Evolutionary conservation across 2,888 invertebrate species (phyloP), one percentile per base, ranked within the genome.

Genomic region (Synergus umbraculus): DNA sequence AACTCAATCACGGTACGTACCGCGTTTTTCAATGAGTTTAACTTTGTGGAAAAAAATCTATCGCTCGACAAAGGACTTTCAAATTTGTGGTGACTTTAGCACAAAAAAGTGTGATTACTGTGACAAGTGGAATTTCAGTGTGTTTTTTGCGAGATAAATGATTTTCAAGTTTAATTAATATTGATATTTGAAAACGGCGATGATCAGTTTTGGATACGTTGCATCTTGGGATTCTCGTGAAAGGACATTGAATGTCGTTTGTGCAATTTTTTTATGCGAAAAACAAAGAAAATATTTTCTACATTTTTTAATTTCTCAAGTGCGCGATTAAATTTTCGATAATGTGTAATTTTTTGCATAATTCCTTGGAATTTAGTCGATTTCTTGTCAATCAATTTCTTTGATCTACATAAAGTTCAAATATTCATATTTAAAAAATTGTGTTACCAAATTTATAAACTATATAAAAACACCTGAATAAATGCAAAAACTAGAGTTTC

Each of bases 1-100:
- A 86, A 86, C 87, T 87, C 88, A 86, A 87, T 84, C 85, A 91
- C 88, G 92, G 92, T 92, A 91, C 86, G 91, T 91, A 91, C 64
- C 69, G 58, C 29, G 54, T 63, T 66, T 77, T 73, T 81, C 69
- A 78, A 81, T 58, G 15, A 46, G 15, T 73, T 73, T 46, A 12
- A 66, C n/a, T 66, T 43, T 67, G 49, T 49, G 49, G n/a, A 15
- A 60, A 4, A 60, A 60, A 60, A 29, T 49, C 0, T 69, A 37
- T 37, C 15, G n/a, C 4, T 37, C 37, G 22, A 8, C n/a, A 37
- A 73, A 73, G 22, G 65, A 46, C 15, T 22, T 49, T 44, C n/a
- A 22, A 5, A 49, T 15, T 37, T 73, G 73, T 73, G 54, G 73
- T 73, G 73, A 49, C 3, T 73, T 46, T 22, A n/a, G 73, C 49